phyloP scores from a whole-genome alignment of 2,888 invertebrate species.

The Aquatica leii region DNA sequence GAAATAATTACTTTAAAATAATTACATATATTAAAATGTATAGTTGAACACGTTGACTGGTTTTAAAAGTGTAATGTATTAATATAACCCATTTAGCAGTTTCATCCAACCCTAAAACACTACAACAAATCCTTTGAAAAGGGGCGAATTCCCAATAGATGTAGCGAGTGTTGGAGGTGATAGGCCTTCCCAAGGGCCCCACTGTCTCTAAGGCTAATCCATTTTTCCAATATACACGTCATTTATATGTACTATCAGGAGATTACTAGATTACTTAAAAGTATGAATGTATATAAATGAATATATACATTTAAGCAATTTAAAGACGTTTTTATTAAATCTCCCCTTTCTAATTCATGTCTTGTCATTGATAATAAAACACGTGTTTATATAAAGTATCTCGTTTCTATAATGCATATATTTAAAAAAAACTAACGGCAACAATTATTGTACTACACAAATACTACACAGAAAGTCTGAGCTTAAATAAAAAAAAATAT shows the following conservation, averaged over 20 bases:
- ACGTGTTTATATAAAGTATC: no score
- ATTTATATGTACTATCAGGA: constrained; percentile 56
- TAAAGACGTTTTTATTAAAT: constrained; percentile 5
- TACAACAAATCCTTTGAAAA: constrained; percentile 48
- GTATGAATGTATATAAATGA: constrained; percentile 45
- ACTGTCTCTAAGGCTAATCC: constrained; percentile 57
- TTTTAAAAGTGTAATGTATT: constrained; percentile 13
- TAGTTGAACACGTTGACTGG: no score
- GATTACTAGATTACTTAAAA: constrained; percentile 49
- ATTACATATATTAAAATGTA: neutral
- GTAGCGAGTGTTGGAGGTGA: constrained; percentile 56
- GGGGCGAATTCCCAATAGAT: constrained; percentile 50
- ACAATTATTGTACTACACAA: no score
- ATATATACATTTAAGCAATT: constrained; percentile 37
- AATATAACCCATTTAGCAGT: constrained; percentile 20
- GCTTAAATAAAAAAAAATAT: no score
- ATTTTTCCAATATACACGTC: constrained; percentile 60
- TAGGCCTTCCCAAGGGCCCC: constrained; percentile 56
- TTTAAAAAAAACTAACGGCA: no score
- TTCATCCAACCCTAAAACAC: constrained; percentile 41
- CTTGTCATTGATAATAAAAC: no score
- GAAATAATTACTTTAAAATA: neutral
- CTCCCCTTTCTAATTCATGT: neutral
- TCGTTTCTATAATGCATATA: no score
- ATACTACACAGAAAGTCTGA: no score